Percentiles rank a stretch among this genome's conserved stretches.
These are phyloP conservation scores for Setophaga coronata DNA, from an alignment of 2,113 vertebrate genomes.

Conservation along the genomic window DNA sequence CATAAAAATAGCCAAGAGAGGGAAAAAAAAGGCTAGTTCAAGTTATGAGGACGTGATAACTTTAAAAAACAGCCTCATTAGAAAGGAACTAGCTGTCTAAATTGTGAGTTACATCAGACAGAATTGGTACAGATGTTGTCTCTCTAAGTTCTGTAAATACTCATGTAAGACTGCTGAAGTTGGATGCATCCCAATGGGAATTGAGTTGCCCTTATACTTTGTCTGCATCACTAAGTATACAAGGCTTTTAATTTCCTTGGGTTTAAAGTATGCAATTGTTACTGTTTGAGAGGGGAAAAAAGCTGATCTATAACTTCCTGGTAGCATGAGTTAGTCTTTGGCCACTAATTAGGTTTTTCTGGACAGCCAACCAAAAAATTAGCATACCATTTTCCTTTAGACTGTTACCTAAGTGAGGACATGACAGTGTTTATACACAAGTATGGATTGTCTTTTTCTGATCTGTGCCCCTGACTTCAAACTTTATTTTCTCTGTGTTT, in stretches of 20 bases:
- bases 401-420: neutral
- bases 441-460: neutral
- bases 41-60: conserved; percentile 9
- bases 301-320: neutral
- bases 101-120: conserved; percentile 24
- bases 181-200: neutral
- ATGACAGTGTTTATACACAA: neutral
- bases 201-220: neutral
- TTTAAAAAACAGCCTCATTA: conserved; percentile 35
- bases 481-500: neutral
- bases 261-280: neutral
- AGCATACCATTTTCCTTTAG: neutral
- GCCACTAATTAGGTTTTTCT: neutral
- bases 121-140: neutral
- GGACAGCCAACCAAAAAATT: neutral
- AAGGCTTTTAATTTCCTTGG: neutral
- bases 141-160: neutral
- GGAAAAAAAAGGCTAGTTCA: conserved; percentile 36
- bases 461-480: neutral
- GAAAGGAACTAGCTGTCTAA: conserved; percentile 19
- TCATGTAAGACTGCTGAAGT: neutral
- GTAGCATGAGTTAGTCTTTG: neutral
- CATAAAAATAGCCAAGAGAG: conserved; percentile 26
- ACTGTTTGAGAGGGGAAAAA: neutral
- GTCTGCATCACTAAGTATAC: neutral